Base-by-base conservation (phyloP, 2,113 vertebrate genomes). In the Blennius ocellaris region DNA sequence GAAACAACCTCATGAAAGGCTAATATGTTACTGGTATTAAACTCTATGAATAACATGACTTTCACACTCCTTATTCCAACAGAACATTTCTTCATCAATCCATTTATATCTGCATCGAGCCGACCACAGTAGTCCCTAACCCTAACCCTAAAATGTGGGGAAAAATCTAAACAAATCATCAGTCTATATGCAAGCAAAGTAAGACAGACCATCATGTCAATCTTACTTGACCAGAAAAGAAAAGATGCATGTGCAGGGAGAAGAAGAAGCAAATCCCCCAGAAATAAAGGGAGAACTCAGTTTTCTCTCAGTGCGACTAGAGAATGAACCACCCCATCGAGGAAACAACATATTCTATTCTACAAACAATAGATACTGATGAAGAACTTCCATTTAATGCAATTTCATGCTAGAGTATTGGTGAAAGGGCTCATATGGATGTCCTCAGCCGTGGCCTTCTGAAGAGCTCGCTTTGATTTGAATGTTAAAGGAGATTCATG, bases 401-500 rank as follows among this genome's bases (percentile, higher is more conserved):
- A 12, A 12, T 6, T 45, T 14, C 44, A 45, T 53, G 38, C 47
- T 12, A 51, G 49, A 53, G 62, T 6, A 65, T 21, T 15, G 17
- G 73, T 56, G 45, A 71, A 78, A 45, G 10, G 45, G 37, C 55
- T 75, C 12, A 15, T 65, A 64, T 59, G 53, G n/a, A 59, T 68
- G 44, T 73, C 36, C 17, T 74, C 45, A 49, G 61, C 40, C 52
- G 15, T 37, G 8, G 11, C 15, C 40, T 65, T 8, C 55, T 82
- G 12, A 41, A 88, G 75, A 82, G 70, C 76, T 73, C 51, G 43
- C 74, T 88, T 83, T 77, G 70, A 91, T 89, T 87, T 85, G 56
- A 85, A 83, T 84, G 51, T 65, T 54, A 89, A 78, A 77, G 84
- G 17, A 64, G 51, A 49, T 17, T 52, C 9, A 11, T 73, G 36